Percentiles rank a stretch among this genome's conserved stretches.
These are phyloP conservation scores for Malthinus flaveolus DNA, from an alignment of 2,888 invertebrate genomes.

Conservation along the genomic window DNA sequence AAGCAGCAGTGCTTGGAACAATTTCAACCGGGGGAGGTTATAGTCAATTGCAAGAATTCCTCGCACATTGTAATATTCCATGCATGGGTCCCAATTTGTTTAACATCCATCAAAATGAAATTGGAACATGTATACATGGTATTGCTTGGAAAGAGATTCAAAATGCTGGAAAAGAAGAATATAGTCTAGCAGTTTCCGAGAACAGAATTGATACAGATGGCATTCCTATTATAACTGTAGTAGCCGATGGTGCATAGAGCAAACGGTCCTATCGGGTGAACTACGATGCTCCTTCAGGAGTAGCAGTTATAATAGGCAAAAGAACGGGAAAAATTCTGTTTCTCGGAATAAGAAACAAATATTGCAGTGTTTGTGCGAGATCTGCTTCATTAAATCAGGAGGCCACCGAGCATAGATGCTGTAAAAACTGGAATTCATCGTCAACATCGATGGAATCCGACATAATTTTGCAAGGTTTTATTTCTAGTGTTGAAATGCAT, in stretches of 20 bases:
- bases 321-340: slow-evolving; percentile 26
- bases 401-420: slow-evolving; percentile 20
- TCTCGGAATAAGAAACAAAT: slow-evolving; percentile 29
- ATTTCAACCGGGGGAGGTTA: neutral
- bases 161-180: too few relatives aligned
- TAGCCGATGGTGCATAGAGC: slow-evolving; percentile 11
- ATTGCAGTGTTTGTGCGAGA: slow-evolving; percentile 17
- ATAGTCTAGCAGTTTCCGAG: neutral
- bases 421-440: slow-evolving; percentile 26
- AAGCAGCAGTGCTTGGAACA: neutral
- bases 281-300: slow-evolving; percentile 8
- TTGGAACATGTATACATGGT: too few relatives aligned
- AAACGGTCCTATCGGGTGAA: slow-evolving; percentile 9
- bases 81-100: too few relatives aligned
- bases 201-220: neutral
- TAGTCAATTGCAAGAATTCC: neutral
- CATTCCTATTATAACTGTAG: slow-evolving; percentile 4
- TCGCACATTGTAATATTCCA: too few relatives aligned
- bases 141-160: too few relatives aligned
- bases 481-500: slow-evolving; percentile 19
- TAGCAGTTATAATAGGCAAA: slow-evolving; percentile 17
- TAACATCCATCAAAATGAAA: too few relatives aligned
- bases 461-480: slow-evolving; percentile 26
- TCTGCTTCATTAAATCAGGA: slow-evolving; percentile 8
- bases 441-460: slow-evolving; percentile 28